These are phyloP conservation scores for Cynopterus sphinx DNA, from an alignment of 2,797 vertebrate genomes.

Conservation along the genomic window DNA sequence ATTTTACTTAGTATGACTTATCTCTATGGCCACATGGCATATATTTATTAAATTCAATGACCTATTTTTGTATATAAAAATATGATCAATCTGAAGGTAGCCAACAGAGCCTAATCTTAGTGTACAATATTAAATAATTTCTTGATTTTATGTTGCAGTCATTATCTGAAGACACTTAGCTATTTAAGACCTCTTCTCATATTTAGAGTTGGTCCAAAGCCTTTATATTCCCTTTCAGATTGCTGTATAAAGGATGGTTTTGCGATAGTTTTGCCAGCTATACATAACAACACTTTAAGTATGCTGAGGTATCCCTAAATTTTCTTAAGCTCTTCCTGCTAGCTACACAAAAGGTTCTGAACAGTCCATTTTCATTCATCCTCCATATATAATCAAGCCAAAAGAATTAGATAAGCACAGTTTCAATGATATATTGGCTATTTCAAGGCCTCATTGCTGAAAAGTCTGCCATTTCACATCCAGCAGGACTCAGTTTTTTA, in stretches of 20 bases:
- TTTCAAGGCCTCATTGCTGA: not conserved
- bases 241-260: not conserved
- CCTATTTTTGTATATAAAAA: not conserved
- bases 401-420: not conserved
- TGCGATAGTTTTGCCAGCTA: not conserved
- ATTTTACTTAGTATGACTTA: slow-evolving; percentile 35
- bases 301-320: not conserved
- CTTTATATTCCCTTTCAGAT: not conserved
- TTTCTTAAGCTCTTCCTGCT: slow-evolving; percentile 16
- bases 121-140: slow-evolving; percentile 24
- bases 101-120: not conserved
- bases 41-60: slow-evolving; percentile 26
- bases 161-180: not conserved
- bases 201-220: slow-evolving; percentile 27
- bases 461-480: not conserved
- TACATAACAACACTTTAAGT: not conserved
- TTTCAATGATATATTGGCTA: not conserved
- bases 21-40: not conserved
- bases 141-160: not conserved
- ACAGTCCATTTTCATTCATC: not conserved
- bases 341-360: not conserved
- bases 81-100: not conserved
- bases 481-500: slow-evolving; percentile 19
- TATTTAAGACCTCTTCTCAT: slow-evolving; percentile 2
- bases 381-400: not conserved